phyloP scores from a whole-genome alignment of 2,888 invertebrate genomes.

The Melipona bicolor region DNA sequence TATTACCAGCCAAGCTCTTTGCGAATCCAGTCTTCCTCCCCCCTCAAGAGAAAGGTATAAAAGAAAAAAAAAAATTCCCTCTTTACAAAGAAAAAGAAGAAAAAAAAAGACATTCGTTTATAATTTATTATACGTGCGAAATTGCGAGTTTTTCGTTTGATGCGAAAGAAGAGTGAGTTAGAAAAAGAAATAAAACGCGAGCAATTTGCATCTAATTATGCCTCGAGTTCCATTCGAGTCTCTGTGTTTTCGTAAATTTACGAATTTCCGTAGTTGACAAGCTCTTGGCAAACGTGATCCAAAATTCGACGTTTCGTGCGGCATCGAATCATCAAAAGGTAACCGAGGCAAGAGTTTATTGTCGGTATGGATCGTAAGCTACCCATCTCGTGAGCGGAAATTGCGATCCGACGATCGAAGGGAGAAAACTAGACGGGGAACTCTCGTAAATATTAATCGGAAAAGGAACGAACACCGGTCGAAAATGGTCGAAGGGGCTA shows the following conservation, averaged over 20 bases:
- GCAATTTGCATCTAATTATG: background rate
- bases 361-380: background rate
- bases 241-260: background rate
- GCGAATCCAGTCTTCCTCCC: no score
- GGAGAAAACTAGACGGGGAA: background rate
- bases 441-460: slow-evolving; percentile 32
- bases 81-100: background rate
- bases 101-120: background rate
- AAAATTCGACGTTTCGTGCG: background rate
- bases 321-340: slow-evolving; percentile 37
- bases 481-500: slow-evolving; percentile 40
- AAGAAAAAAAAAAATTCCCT: no score
- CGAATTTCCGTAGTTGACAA: slow-evolving; percentile 2
- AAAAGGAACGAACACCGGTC: slow-evolving; percentile 11
- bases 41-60: no score
- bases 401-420: background rate
- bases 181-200: background rate
- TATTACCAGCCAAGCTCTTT: background rate
- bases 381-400: background rate
- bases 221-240: background rate
- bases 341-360: background rate
- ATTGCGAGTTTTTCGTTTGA: no score
- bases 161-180: no score
- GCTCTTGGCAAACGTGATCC: background rate
- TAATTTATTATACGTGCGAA: no score